These are phyloP conservation scores for Hypanus sabinus DNA, from an alignment of 2,113 vertebrate genomes.

Conservation along the genomic window DNA sequence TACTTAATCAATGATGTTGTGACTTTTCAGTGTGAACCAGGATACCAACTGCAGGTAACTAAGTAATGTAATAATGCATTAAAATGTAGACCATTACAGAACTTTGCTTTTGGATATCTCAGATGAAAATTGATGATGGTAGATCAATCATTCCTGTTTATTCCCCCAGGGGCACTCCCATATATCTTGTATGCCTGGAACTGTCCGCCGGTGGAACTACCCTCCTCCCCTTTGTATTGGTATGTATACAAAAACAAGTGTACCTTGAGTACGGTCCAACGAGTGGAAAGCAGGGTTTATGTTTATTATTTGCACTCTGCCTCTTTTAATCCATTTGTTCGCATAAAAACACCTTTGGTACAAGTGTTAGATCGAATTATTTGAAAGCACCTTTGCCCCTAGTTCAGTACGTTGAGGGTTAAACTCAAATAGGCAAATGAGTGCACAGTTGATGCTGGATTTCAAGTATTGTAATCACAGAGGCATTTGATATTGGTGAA, in stretches of 20 bases:
- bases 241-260: conserved; percentile 47
- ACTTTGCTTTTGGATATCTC: neutral
- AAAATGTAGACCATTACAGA: too few relatives aligned
- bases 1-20: conserved; percentile 92
- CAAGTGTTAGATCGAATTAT: neutral
- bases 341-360: neutral
- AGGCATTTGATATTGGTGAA: neutral
- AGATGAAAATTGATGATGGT: neutral
- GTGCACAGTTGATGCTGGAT: neutral
- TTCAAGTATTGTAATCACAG: neutral
- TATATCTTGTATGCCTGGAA: conserved; percentile 96
- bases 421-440: neutral
- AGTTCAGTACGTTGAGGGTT: neutral
- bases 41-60: conserved; percentile 86
- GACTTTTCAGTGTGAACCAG: conserved; percentile 91
- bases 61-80: neutral
- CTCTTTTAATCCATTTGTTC: neutral
- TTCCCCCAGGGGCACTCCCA: conserved; percentile 81
- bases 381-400: neutral
- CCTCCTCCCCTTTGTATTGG: conserved; percentile 93
- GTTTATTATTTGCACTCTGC: neutral
- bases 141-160: conserved; percentile 1
- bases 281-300: neutral
- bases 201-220: conserved; percentile 91
- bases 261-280: neutral